Evolutionary conservation across 2,888 invertebrate genomes (phyloP), one percentile per base, ranked within the genome.

Genomic region (Drosophila pullipes): DNA sequence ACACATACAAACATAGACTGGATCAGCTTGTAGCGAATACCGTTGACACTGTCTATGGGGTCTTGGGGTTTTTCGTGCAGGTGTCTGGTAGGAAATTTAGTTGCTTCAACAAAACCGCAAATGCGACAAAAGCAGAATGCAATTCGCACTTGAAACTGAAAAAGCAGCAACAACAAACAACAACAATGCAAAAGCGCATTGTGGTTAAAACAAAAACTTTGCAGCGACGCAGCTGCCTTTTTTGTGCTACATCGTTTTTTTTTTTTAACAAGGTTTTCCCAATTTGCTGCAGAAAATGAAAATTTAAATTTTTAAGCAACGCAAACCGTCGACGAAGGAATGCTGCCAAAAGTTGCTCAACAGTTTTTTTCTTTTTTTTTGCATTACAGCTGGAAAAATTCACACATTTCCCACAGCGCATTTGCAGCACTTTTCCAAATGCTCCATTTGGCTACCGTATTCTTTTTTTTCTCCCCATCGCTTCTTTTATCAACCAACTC

Each of bases 291-390:
- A 78, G 82, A 76, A 88, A 88, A 88, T 88, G 87, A 89, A 88
- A 89, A 91, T 88, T 91, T 88, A 91, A 88, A 91, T 88, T 88
- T 88, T 88, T 91, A 91, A 88, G 86, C 85, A 88, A 89, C 85
- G 75, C 76, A 72, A 69, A 69, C 47, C 81, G 78, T 57, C 55
- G 77, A 31, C 54, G 68, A 54, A 44, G 59, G 82, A 67, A 66
- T 68, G 57, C 70, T 73, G 66, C 76, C 83, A 55, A 89, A 89
- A 85, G 85, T 85, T 88, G 78, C 60, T 72, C 71, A 65, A 79
- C 69, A 74, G 69, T 72, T 74, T 57, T 66, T 11, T 11, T 37
- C 9, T 5, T 59, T 62, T 35, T 54, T 37, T 35, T 58, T 30
- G 44, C 59, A 61, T 82, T 82, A 81, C 90, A 89, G 91, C 91